Evolutionary conservation across 1,140 invertebrate species (phyloP).

Genomic region (Helicoverpa armigera): DNA sequence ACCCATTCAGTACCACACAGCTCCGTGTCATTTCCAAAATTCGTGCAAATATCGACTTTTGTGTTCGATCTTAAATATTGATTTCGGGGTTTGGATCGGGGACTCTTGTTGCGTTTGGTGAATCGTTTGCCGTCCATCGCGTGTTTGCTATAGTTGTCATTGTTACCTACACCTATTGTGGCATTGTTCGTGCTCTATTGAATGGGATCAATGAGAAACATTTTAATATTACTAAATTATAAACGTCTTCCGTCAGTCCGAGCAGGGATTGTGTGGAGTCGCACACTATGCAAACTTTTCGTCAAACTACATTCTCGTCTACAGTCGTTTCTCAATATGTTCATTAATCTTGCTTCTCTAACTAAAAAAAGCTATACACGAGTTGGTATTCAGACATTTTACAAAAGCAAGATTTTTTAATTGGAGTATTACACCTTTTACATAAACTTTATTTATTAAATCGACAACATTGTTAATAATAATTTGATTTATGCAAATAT

Average conservation of each 20-base stretch:
- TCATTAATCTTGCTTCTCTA: neutral
- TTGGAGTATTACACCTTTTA: no score
- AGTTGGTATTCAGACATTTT: no score
- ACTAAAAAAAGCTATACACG: no score
- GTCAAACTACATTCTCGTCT: neutral
- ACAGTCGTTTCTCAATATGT: neutral
- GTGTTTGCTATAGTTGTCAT: constrained; percentile 84
- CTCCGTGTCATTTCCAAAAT: constrained; percentile 27
- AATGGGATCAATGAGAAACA: constrained; percentile 83
- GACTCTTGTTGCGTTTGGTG: constrained; percentile 52
- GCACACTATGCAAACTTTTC: neutral
- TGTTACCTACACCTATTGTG: constrained; percentile 84
- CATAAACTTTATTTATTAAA: no score
- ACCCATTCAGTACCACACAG: constrained; percentile 25
- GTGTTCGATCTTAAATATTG: neutral
- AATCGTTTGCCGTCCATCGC: constrained; percentile 67
- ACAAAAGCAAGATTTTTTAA: no score
- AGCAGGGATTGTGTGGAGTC: constrained; percentile 60
- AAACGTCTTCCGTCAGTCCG: constrained; percentile 79
- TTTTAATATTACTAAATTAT: constrained; percentile 86
- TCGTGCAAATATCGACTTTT: constrained; percentile 4
- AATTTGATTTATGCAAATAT: no score
- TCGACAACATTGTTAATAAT: no score
- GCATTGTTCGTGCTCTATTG: constrained; percentile 77
- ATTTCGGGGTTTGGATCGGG: neutral